These are phyloP conservation scores for Apis dorsata DNA, from an alignment of 1,140 invertebrate genomes.

Conservation along the genomic window DNA sequence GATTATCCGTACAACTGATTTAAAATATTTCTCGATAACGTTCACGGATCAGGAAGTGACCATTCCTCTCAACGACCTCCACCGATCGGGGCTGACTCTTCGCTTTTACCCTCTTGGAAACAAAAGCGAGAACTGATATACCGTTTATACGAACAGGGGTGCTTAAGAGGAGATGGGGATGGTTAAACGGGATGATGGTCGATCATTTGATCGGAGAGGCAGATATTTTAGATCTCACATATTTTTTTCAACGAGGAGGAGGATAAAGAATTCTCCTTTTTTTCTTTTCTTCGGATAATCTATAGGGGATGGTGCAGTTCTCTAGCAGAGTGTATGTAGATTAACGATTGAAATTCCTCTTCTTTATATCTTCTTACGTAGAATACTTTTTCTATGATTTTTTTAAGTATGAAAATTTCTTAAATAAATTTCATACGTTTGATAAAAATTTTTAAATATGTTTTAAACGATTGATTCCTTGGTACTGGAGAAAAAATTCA, in stretches of 20 bases:
- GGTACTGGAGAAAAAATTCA: too few relatives aligned
- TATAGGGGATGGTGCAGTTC: too few relatives aligned
- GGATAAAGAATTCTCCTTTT: too few relatives aligned
- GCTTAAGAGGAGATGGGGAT: background rate
- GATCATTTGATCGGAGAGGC: background rate
- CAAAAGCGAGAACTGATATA: slow-evolving; percentile 31
- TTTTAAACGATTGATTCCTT: too few relatives aligned
- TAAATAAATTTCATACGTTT: too few relatives aligned
- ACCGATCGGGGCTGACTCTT: background rate
- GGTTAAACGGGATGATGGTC: background rate
- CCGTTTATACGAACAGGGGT: background rate
- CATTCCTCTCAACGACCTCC: background rate
- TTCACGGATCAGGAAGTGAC: slow-evolving; percentile 1
- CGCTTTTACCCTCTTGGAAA: background rate
- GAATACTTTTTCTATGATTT: too few relatives aligned
- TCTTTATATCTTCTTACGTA: too few relatives aligned
- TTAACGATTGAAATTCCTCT: too few relatives aligned
- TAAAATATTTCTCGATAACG: slow-evolving; percentile 56
- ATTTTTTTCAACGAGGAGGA: background rate
- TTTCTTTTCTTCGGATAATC: too few relatives aligned
- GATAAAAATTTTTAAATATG: too few relatives aligned
- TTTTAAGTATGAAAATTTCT: too few relatives aligned
- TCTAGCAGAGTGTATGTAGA: too few relatives aligned
- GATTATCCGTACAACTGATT: slow-evolving; percentile 58
- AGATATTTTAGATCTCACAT: background rate